These are phyloP conservation scores for Collichthys lucidus DNA, from an alignment of 2,113 vertebrate genomes.

Conservation along the genomic window DNA sequence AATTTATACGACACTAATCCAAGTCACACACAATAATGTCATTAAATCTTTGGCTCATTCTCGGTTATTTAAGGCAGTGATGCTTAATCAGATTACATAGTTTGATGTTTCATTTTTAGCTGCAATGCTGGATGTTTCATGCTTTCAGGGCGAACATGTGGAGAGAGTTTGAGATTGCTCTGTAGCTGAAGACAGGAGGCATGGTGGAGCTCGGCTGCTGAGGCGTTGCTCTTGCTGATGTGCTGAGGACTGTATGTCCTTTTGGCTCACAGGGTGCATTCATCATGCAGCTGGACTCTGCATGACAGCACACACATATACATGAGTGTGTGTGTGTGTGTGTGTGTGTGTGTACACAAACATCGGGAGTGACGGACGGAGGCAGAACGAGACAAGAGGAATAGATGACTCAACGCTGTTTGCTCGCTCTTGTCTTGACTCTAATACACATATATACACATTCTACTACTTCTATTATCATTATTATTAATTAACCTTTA, in stretches of 20 bases:
- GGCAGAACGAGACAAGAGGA: background rate
- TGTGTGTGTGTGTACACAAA: background rate
- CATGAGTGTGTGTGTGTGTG: background rate
- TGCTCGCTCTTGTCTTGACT: slow-evolving; percentile 1
- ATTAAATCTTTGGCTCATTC: slow-evolving; percentile 9
- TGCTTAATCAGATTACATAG: slow-evolving; percentile 19
- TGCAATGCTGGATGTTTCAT: background rate
- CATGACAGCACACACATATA: slow-evolving; percentile 24
- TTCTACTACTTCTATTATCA: background rate
- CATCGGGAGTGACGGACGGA: slow-evolving; percentile 18
- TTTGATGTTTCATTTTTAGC: slow-evolving; percentile 7
- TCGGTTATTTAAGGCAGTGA: slow-evolving; percentile 26
- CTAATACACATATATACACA: background rate
- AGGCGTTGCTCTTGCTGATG: slow-evolving; percentile 46
- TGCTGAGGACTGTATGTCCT: slow-evolving; percentile 53
- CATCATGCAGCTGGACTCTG: slow-evolving; percentile 68
- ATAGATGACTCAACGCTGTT: slow-evolving; percentile 27
- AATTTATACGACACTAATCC: slow-evolving; percentile 40
- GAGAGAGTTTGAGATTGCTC: background rate
- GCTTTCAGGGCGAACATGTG: background rate
- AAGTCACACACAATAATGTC: slow-evolving; percentile 49
- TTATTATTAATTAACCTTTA: background rate
- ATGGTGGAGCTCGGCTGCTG: background rate
- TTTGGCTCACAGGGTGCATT: slow-evolving; percentile 50
- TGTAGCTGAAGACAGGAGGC: background rate